Evolutionary conservation across 2,113 vertebrate genomes (phyloP).

Genomic region (Aptenodytes forsteri): DNA sequence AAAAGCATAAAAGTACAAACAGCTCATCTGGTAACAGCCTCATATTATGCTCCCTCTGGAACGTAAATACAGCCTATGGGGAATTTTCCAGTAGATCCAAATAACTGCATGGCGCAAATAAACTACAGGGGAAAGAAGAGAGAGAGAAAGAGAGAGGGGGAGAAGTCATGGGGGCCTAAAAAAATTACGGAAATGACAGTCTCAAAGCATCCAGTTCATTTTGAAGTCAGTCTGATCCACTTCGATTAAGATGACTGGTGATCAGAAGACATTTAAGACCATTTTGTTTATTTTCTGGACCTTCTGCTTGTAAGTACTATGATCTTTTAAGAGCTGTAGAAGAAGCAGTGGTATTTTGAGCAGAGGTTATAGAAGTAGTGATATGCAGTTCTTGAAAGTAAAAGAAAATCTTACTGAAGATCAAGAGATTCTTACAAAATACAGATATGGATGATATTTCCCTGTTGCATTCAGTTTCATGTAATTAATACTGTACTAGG

Average conservation of each 20-base stretch:
- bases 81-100: not conserved
- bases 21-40: not conserved
- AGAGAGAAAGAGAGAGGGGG: not conserved
- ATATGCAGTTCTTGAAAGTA: not conserved
- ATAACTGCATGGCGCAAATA: not conserved
- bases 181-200: not conserved
- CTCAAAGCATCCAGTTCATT: not conserved
- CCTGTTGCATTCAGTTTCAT: not conserved
- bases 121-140: not conserved
- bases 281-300: not conserved
- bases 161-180: not conserved
- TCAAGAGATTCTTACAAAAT: not conserved
- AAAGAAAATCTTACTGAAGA: not conserved
- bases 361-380: not conserved
- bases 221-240: not conserved
- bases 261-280: not conserved
- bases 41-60: not conserved
- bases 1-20: not conserved
- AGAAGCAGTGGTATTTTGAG: not conserved
- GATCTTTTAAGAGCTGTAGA: not conserved
- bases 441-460: not conserved
- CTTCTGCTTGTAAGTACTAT: not conserved
- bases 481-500: not conserved
- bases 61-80: not conserved
- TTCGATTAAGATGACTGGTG: not conserved